phyloP scores from a whole-genome alignment of 2,888 invertebrate genomes.

The Tenthredo amoena region DNA sequence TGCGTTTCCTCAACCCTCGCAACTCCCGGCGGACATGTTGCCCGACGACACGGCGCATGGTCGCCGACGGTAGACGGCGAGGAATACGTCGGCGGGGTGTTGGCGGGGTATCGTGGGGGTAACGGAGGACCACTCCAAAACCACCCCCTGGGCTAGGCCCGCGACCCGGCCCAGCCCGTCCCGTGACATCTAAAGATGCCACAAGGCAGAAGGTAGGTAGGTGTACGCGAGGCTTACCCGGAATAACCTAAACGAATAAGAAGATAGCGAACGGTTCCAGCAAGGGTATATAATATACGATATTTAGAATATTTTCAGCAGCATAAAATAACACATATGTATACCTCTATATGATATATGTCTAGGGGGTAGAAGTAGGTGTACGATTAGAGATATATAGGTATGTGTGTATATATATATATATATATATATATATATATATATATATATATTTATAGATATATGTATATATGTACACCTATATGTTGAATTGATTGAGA shows the following conservation, averaged over 20 bases:
- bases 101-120: slow-evolving; percentile 41
- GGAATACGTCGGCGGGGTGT: slow-evolving; percentile 54
- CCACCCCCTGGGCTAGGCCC: slow-evolving; percentile 48
- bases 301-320: not conserved
- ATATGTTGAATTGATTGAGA: slow-evolving; percentile 1
- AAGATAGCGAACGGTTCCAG: not conserved
- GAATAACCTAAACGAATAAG: not conserved
- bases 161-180: slow-evolving; percentile 46
- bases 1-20: slow-evolving; percentile 59
- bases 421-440: too few species aligned
- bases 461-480: too few species aligned
- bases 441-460: too few species aligned
- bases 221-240: not conserved
- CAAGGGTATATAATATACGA: not conserved
- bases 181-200: slow-evolving; percentile 48
- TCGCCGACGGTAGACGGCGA: slow-evolving; percentile 45
- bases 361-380: not conserved
- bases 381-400: not conserved
- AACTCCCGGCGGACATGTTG: slow-evolving; percentile 71
- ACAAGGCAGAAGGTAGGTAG: slow-evolving; percentile 40
- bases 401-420: too few species aligned
- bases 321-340: not conserved
- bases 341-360: not conserved
- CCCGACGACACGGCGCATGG: slow-evolving; percentile 65
- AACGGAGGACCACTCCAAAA: slow-evolving; percentile 45